Percentiles rank a stretch among this genome's conserved stretches.
Evolutionary conservation across 2,888 invertebrate species (phyloP).

Genomic region (Lathronympha strigana): DNA sequence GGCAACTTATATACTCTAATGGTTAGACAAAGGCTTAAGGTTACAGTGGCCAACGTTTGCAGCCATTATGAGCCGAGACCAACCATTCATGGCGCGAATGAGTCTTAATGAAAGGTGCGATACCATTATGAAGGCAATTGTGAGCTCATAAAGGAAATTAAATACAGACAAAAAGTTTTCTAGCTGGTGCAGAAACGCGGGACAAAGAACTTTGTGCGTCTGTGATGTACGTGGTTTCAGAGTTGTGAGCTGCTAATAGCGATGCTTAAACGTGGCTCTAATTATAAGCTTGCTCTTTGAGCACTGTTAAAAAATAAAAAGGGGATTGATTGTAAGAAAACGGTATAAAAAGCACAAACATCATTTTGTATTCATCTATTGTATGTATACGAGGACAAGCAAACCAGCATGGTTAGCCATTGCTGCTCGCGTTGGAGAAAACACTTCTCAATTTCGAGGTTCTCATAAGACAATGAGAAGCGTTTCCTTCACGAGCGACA

Average conservation of each 20-base stretch:
- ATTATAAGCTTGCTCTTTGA: conserved; percentile 2
- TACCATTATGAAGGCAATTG: conserved; percentile 79
- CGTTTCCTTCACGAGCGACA: no score
- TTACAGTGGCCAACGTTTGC: conserved; percentile 71
- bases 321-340: no score
- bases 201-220: conserved; percentile 48
- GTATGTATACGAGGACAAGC: no score
- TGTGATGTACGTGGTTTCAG: conserved; percentile 37
- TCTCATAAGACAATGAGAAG: no score
- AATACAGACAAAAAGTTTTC: conserved; percentile 70
- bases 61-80: conserved; percentile 71
- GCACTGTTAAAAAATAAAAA: no score
- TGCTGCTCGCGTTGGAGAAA: no score
- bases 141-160: conserved; percentile 79
- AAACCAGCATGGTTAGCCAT: no score
- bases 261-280: conserved; percentile 1
- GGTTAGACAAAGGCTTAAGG: conserved; percentile 72
- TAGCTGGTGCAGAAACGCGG: conserved; percentile 36
- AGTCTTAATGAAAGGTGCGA: conserved; percentile 79
- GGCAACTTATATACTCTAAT: conserved; percentile 46
- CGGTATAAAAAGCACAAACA: no score
- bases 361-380: no score
- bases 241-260: conserved; percentile 1
- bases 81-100: conserved; percentile 74
- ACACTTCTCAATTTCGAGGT: no score